These are phyloP conservation scores for Zeugodacus cucurbitae DNA, from an alignment of 1,140 invertebrate genomes.

Conservation along the genomic window DNA sequence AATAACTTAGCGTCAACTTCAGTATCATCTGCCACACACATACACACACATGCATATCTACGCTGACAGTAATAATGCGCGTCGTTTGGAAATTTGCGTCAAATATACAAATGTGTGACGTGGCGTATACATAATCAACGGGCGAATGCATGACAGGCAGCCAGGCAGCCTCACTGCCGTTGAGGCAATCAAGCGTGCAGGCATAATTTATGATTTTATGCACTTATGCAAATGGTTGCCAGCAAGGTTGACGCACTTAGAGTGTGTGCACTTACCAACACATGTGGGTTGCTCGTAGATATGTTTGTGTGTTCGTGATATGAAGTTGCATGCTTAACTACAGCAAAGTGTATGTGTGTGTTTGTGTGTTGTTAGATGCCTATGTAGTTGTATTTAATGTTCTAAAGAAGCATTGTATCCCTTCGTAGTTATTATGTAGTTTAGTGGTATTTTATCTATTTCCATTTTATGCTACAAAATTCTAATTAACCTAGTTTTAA, in stretches of 20 bases:
- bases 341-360: too few species aligned
- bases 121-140: conserved; percentile 4
- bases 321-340: too few species aligned
- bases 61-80: background rate
- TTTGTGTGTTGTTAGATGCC: too few species aligned
- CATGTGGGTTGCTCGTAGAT: background rate
- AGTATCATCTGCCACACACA: background rate
- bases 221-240: conserved; percentile 25
- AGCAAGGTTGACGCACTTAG: conserved; percentile 18
- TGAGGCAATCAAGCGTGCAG: background rate
- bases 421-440: too few species aligned
- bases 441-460: too few species aligned
- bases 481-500: background rate
- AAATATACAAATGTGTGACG: background rate
- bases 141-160: background rate
- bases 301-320: background rate
- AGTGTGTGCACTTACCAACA: background rate
- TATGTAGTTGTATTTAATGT: too few species aligned
- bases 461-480: background rate
- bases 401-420: too few species aligned
- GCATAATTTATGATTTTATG: conserved; percentile 34
- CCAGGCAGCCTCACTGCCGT: background rate
- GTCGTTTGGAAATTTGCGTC: background rate
- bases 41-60: background rate
- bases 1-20: background rate